Base-by-base conservation (phyloP, 2,797 vertebrate genomes). In the Parambassis ranga region DNA sequence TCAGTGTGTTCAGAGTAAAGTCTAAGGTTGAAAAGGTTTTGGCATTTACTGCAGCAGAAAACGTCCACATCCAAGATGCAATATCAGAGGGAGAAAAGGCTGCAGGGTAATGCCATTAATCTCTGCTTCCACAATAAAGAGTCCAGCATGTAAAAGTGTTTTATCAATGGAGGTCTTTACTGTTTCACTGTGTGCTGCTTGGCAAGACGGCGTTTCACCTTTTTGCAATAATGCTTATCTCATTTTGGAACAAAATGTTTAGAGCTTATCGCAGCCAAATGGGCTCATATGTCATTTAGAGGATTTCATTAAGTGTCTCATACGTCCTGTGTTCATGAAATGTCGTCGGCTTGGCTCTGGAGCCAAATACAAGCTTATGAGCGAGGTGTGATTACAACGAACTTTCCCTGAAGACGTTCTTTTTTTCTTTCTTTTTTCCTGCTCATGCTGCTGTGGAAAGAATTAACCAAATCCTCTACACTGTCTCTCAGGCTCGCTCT, bases 201-300 rank as follows among this genome's bases (percentile, higher is more conserved):
- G 72, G 74, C 64, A 32, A 71, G 79, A 65, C 3, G 0, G 26
- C 27, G 36, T 38, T 77, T 75, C 42, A 75, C 78, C 60, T 65
- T 80, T 75, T 75, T 76, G 69, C 52, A 70, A 72, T 75, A 59
- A 77, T 67, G 64, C 72, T 79, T 75, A 75, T 71, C 72, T 78
- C 64, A 44, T 77, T 79, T 77, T 79, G 56, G 57, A 66, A 68
- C 60, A 36, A 52, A 77, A 68, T 59, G 32, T 35, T 64, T 22
- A 30, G 44, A 33, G 59, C 19, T 47, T 52, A 38, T 39, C 69
- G 53, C 65, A 63, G 70, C 67, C 79, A 85, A 81, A 72, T 76
- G 50, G 47, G 30, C 64, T 66, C 61, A 74, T 75, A 63, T 75
- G 69, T 87, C 76, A 78, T 75, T 62, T 42, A 20, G 57, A 78